phyloP scores from a whole-genome alignment of 2,113 vertebrate species.

The Paratilapia polleni region DNA sequence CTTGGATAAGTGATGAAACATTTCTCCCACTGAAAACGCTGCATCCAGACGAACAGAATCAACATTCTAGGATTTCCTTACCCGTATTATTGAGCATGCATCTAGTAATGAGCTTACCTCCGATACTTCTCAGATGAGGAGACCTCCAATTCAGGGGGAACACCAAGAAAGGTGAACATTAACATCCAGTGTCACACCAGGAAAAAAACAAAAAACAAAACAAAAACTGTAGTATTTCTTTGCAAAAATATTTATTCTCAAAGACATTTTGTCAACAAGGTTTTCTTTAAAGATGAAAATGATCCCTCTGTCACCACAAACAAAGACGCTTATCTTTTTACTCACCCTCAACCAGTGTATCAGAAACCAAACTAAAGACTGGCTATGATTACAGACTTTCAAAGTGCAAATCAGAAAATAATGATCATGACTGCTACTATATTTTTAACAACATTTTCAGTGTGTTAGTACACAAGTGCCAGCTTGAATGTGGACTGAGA shows the following conservation, averaged over 20 bases:
- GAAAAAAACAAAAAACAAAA: not conserved
- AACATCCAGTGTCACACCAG: not conserved
- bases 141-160: not conserved
- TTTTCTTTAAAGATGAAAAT: not conserved
- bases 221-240: not conserved
- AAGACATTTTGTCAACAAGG: not conserved
- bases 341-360: not conserved
- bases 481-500: conserved; percentile 35
- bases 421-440: not conserved
- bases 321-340: not conserved
- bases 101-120: too few relatives aligned
- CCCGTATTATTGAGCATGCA: too few relatives aligned
- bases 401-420: not conserved
- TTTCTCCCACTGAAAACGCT: too few relatives aligned
- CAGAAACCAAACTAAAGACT: not conserved
- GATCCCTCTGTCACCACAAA: not conserved
- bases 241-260: not conserved
- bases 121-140: not conserved
- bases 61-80: too few relatives aligned
- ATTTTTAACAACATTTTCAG: not conserved
- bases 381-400: not conserved
- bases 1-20: too few relatives aligned
- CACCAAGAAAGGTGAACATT: not conserved
- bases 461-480: not conserved
- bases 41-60: too few relatives aligned